Percentiles rank a stretch among this genome's conserved stretches.
Conservation (phyloP, 2,888 invertebrate genomes). For the Ichneumon xanthorius region DNA sequence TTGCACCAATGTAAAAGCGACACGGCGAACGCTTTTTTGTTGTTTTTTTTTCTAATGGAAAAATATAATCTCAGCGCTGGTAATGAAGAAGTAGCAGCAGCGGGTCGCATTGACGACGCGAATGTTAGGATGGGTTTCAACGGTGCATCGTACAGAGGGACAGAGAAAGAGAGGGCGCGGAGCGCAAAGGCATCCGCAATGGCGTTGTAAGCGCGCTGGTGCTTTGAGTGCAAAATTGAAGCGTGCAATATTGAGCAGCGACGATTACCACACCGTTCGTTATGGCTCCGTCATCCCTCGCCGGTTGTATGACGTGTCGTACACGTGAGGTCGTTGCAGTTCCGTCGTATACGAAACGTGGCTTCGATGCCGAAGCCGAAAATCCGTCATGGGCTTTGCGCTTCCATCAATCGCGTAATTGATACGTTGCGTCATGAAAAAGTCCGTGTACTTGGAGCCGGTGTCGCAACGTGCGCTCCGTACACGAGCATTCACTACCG, state of each 20-base stretch:
- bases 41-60: constrained; percentile 73
- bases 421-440: constrained; percentile 20
- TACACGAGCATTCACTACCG: background rate
- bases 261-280: constrained; percentile 60
- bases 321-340: background rate
- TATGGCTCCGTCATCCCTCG: background rate
- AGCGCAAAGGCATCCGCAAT: constrained; percentile 44
- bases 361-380: constrained; percentile 40
- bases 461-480: background rate
- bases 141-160: background rate
- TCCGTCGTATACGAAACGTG: background rate
- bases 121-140: background rate
- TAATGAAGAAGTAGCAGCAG: background rate
- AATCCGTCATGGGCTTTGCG: background rate
- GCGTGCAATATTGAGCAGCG: constrained; percentile 68
- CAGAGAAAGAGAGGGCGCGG: background rate
- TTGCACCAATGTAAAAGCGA: constrained; percentile 67
- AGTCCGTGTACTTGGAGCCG: background rate
- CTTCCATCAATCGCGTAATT: constrained; percentile 29
- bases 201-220: constrained; percentile 51
- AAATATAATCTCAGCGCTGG: constrained; percentile 71
- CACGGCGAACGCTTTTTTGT: constrained; percentile 62
- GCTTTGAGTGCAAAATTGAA: constrained; percentile 68
- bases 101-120: constrained; percentile 11
- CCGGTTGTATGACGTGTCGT: constrained; percentile 1